Evolutionary conservation across 2,113 vertebrate genomes (phyloP).

Genomic region (Proterorhinus semilunaris): DNA sequence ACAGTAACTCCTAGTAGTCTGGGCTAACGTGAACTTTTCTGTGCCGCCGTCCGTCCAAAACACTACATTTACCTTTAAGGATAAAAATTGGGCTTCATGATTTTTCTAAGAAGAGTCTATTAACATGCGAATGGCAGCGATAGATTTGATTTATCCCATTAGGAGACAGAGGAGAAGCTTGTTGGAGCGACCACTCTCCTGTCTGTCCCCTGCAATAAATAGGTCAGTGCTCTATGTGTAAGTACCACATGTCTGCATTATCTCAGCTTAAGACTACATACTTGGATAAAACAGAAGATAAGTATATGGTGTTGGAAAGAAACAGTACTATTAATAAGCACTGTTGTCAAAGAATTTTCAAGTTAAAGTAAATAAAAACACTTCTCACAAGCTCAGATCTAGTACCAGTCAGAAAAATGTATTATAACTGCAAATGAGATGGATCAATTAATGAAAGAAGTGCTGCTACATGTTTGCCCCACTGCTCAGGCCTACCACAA

Average conservation of each 20-base stretch:
- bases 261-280: background rate
- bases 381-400: too few species aligned
- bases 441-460: too few species aligned
- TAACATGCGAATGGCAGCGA: conserved; percentile 9
- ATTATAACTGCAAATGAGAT: too few species aligned
- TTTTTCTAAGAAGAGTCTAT: background rate
- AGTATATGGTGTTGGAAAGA: background rate
- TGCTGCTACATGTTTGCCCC: too few species aligned
- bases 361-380: background rate
- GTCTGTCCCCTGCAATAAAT: conserved; percentile 60
- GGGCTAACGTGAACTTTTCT: conserved; percentile 11
- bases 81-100: background rate
- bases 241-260: conserved; percentile 46
- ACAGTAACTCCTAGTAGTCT: conserved; percentile 26
- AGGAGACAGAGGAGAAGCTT: conserved; percentile 45
- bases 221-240: conserved; percentile 69
- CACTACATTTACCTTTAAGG: conserved; percentile 6
- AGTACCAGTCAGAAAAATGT: too few species aligned
- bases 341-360: background rate
- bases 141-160: conserved; percentile 24
- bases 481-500: too few species aligned
- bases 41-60: background rate
- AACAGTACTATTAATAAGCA: background rate
- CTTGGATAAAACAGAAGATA: background rate
- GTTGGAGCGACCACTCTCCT: conserved; percentile 46